Evolutionary conservation across 2,888 invertebrate species (phyloP).

Genomic region (Formica aserva): DNA sequence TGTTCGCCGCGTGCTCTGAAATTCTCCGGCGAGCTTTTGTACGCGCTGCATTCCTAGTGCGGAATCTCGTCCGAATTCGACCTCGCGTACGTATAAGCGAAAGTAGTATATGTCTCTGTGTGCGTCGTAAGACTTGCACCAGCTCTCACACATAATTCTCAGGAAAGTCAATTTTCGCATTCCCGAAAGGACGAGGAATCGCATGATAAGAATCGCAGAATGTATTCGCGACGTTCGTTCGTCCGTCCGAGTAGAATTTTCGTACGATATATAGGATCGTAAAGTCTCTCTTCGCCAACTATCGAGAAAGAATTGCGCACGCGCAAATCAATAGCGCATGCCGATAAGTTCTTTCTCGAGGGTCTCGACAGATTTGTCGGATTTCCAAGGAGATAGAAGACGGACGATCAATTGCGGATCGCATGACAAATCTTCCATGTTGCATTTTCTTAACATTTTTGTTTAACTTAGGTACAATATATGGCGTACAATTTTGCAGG

Average conservation of each 20-base stretch:
- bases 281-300: slow-evolving; percentile 28
- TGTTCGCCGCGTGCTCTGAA: background rate
- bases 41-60: slow-evolving; percentile 37
- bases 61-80: slow-evolving; percentile 37
- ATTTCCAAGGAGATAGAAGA: slow-evolving; percentile 27
- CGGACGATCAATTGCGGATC: slow-evolving; percentile 1
- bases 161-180: slow-evolving; percentile 56
- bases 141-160: slow-evolving; percentile 55
- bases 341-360: slow-evolving; percentile 50
- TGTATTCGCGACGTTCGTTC: slow-evolving; percentile 52
- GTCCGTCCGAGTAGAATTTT: slow-evolving; percentile 46
- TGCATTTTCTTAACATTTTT: background rate
- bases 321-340: slow-evolving; percentile 40
- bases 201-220: slow-evolving; percentile 48
- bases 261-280: slow-evolving; percentile 48
- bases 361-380: slow-evolving; percentile 45
- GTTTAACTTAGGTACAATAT: background rate
- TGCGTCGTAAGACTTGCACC: background rate
- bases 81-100: slow-evolving; percentile 39
- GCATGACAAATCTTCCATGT: background rate
- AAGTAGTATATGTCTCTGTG: background rate
- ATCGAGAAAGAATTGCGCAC: slow-evolving; percentile 23
- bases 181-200: slow-evolving; percentile 43
- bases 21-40: slow-evolving; percentile 31
- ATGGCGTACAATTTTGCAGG: background rate